Base-by-base conservation (phyloP, 2,888 invertebrate species). In the Lochmaea capreae region DNA sequence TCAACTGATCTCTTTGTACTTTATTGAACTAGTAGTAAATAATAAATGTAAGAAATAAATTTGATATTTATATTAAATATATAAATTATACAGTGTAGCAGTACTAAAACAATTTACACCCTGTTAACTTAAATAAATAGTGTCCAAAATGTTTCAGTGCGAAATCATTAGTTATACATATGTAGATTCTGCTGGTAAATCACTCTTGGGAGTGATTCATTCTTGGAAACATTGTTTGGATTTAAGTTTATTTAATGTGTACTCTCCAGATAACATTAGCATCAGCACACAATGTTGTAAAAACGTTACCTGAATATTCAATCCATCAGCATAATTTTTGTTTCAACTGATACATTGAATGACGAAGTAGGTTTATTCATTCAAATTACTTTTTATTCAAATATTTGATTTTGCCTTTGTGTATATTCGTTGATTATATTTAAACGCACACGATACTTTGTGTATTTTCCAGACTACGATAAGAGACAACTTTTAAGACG, bases 391-490 rank as follows among this genome's bases (percentile, higher is more conserved):
- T 73, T 73, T 66, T 66, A 65, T 69, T 65, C 69, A 73, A 73
- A 73, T 73, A 73, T 73, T 73, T 73, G 69, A 65, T 69, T 73
- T 73, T 33, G 68, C 73, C 65, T 68, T 73, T 69, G 61, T 73
- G 65, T 73, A 49, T 65, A 49, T 65, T 61, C 66, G 65, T 58
- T 69, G 73, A 69, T 59, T 73, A 73, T 69, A 73, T 73, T 69
- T 61, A 49, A 69, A 73, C 69, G 22, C 61, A 66, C 69, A 65
- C 66, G 22, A 22, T 22, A 69, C 42, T 68, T 68, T 73, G 69
- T 65, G 46, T 73, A 73, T 73, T 73, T 73, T 65, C 65, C 54
- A 61, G 69, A 73, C 65, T 59, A 42, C 26, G 68, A 68, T 73
- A 73, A 73, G 61, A 65, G 65, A 73, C n/a, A 52, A 49, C 49